A percentile compares a stretch with the other conserved stretches of the same genome.
Conservation (phyloP, 2,888 invertebrate genomes). For the Thymelicus acteon region DNA sequence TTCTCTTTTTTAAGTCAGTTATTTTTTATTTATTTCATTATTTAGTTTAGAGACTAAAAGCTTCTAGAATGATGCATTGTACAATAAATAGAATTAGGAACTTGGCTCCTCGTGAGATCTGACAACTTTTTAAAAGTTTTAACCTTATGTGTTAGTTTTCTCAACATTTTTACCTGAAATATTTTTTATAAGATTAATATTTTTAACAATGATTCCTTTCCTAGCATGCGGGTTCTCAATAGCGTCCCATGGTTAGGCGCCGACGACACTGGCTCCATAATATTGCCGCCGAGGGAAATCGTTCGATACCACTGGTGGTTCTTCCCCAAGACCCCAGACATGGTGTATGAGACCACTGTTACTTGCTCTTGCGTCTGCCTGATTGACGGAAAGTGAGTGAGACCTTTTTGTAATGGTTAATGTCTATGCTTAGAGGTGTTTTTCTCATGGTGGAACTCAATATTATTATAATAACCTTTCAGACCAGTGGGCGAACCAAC, state of each 20-base stretch:
- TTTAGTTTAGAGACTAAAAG: no score
- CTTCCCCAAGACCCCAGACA: conserved; percentile 65
- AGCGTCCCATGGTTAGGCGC: conserved; percentile 72
- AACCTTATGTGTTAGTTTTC: no score
- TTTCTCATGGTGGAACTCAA: no score
- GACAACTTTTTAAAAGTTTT: no score
- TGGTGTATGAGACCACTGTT: conserved; percentile 70
- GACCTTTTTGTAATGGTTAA: not conserved
- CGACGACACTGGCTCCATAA: conserved; percentile 64
- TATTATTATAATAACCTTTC: conserved; percentile 42
- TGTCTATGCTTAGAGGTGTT: no score
- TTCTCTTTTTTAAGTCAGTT: no score
- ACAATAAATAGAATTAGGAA: no score
- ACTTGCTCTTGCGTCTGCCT: conserved; percentile 73
- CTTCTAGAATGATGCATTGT: no score
- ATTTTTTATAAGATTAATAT: no score
- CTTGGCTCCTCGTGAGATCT: no score
- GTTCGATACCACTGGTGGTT: conserved; percentile 76
- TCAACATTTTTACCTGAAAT: no score
- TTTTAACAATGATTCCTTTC: conserved; percentile 38
- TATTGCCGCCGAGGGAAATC: conserved; percentile 72
- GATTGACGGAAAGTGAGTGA: conserved; percentile 65
- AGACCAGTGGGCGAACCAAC: conserved; percentile 75
- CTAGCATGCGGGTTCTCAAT: conserved; percentile 69
- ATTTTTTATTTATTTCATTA: no score